These are phyloP conservation scores for Cheilosia urbana DNA, from an alignment of 2,888 invertebrate species.

Conservation along the genomic window DNA sequence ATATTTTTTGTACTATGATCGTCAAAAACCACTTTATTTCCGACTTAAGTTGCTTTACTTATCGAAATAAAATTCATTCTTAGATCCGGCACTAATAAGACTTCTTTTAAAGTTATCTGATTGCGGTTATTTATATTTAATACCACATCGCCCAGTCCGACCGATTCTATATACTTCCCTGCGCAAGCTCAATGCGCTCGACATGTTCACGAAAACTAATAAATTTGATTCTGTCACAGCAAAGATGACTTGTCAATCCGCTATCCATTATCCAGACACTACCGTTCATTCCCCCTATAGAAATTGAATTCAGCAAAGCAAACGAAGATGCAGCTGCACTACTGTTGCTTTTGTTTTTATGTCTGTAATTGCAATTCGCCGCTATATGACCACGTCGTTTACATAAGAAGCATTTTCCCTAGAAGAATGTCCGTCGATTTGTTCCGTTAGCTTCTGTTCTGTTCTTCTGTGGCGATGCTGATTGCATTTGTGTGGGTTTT, in stretches of 20 bases:
- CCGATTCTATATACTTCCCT: not conserved
- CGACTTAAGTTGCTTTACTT: no score
- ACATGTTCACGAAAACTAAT: not conserved
- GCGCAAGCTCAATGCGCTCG: not conserved
- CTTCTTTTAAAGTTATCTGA: no score
- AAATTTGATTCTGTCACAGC: conserved; percentile 7
- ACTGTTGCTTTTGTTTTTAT: not conserved
- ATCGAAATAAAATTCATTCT: no score
- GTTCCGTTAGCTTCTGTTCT: not conserved
- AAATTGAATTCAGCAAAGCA: conserved; percentile 18
- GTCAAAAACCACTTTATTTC: no score
- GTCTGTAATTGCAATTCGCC: not conserved
- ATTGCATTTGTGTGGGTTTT: not conserved
- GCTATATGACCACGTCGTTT: not conserved
- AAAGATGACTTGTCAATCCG: conserved; percentile 26
- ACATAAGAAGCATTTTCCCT: not conserved
- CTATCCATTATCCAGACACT: conserved; percentile 32
- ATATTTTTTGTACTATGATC: no score
- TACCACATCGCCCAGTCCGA: no score
- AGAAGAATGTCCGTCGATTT: no score
- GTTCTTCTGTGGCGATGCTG: not conserved
- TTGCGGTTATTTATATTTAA: no score
- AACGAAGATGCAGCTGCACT: conserved; percentile 9
- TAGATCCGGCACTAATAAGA: no score
- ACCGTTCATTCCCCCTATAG: not conserved